Evolutionary conservation across 2,113 vertebrate genomes (phyloP).

Genomic region (Colius striatus): DNA sequence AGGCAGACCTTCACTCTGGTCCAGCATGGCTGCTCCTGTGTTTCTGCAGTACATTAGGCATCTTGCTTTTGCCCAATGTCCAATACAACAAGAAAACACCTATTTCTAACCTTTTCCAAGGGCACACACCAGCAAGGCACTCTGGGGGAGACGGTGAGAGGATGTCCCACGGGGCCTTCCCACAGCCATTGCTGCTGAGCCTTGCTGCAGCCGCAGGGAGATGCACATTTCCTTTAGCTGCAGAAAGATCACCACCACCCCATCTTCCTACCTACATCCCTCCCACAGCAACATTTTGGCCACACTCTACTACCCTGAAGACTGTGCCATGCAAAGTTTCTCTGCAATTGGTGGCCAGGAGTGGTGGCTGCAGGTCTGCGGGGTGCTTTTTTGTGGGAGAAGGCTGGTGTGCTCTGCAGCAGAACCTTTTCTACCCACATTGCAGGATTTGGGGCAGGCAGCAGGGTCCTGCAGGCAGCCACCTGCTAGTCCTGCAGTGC

Average conservation of each 20-base stretch:
- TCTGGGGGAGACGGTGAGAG: no score
- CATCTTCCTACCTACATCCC: background rate
- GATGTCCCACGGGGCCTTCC: background rate
- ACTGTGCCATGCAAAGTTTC: background rate
- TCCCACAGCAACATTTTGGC: background rate
- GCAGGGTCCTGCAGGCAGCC: background rate
- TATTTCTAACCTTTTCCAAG: background rate
- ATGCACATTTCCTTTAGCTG: background rate
- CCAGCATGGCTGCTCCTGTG: background rate
- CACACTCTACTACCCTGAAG: background rate
- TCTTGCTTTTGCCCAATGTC: accelerated
- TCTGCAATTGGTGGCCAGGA: background rate
- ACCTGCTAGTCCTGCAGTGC: background rate
- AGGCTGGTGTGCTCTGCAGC: background rate
- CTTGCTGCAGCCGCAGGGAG: background rate
- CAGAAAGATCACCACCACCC: background rate
- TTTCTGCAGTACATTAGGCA: background rate
- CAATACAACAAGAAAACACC: background rate
- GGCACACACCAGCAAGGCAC: background rate
- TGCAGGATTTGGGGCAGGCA: background rate
- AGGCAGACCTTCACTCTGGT: background rate
- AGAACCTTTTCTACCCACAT: background rate
- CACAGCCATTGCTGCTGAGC: background rate
- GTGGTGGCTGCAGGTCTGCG: background rate
- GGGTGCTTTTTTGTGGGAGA: background rate